Evolutionary conservation across 2,888 invertebrate species (phyloP).

Genomic region (Xylophagus ater): DNA sequence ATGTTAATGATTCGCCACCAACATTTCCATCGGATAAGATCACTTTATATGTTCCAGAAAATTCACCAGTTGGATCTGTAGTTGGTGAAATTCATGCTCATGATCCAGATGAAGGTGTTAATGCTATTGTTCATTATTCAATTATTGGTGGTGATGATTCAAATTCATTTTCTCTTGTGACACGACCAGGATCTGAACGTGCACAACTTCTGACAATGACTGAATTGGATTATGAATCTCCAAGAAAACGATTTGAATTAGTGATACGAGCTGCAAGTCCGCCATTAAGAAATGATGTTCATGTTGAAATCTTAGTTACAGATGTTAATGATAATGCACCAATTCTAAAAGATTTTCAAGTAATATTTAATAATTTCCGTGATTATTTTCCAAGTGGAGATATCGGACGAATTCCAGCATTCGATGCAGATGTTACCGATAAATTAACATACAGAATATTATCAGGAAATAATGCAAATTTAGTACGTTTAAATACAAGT

Average conservation of each 20-base stretch:
- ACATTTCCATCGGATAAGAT: constrained; percentile 82
- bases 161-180: constrained; percentile 69
- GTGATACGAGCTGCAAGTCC: constrained; percentile 84
- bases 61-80: constrained; percentile 90
- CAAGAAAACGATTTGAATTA: constrained; percentile 78
- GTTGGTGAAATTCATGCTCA: constrained; percentile 83
- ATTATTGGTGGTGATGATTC: constrained; percentile 90
- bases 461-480: constrained; percentile 85
- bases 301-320: constrained; percentile 77
- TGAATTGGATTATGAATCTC: constrained; percentile 93
- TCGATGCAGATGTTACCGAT: constrained; percentile 90
- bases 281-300: constrained; percentile 77
- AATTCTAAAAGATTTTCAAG: constrained; percentile 77
- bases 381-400: constrained; percentile 88
- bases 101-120: constrained; percentile 86
- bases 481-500: constrained; percentile 71
- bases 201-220: constrained; percentile 82
- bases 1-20: constrained; percentile 84
- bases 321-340: constrained; percentile 96
- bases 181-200: constrained; percentile 69
- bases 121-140: constrained; percentile 86
- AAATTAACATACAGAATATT: constrained; percentile 68
- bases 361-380: constrained; percentile 91
- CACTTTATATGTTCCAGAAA: constrained; percentile 81
- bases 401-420: constrained; percentile 84